Evolutionary conservation across 2,888 invertebrate genomes (phyloP).

Genomic region (Homarus gammarus): DNA sequence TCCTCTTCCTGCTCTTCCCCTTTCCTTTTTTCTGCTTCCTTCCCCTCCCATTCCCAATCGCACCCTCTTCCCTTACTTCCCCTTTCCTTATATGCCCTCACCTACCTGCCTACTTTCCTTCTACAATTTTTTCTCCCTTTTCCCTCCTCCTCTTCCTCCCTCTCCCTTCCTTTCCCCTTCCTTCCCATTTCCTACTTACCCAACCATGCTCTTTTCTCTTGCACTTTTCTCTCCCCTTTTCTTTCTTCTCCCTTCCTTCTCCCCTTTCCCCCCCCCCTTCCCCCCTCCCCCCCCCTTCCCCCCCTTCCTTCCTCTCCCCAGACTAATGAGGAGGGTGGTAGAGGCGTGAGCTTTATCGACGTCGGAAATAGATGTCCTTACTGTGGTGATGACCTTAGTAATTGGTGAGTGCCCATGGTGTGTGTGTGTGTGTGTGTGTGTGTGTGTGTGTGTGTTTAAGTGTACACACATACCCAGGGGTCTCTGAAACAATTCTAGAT

Average conservation of each 20-base stretch:
- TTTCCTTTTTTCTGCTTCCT: background rate
- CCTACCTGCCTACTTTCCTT: slow-evolving; percentile 11
- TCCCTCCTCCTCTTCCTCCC: slow-evolving; percentile 16
- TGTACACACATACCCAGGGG: too few species aligned
- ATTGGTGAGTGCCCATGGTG: too few species aligned
- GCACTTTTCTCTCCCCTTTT: background rate
- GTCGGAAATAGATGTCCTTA: too few species aligned
- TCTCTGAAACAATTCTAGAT: too few species aligned
- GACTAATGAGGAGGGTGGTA: too few species aligned
- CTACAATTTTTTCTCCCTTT: slow-evolving; percentile 24
- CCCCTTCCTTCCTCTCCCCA: too few species aligned
- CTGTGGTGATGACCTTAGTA: too few species aligned
- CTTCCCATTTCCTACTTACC: background rate
- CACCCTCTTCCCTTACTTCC: background rate
- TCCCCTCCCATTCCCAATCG: background rate
- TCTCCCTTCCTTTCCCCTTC: slow-evolving; percentile 1
- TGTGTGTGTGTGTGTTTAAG: too few species aligned
- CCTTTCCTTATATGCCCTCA: background rate
- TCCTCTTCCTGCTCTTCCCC: background rate
- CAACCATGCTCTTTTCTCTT: background rate
- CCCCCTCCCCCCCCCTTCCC: background rate
- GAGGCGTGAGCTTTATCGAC: too few species aligned
- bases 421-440: too few species aligned
- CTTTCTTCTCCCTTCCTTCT: background rate
- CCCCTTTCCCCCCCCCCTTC: background rate